Conservation (phyloP, 2,888 invertebrate genomes). For the Eremobia ochroleuca region DNA sequence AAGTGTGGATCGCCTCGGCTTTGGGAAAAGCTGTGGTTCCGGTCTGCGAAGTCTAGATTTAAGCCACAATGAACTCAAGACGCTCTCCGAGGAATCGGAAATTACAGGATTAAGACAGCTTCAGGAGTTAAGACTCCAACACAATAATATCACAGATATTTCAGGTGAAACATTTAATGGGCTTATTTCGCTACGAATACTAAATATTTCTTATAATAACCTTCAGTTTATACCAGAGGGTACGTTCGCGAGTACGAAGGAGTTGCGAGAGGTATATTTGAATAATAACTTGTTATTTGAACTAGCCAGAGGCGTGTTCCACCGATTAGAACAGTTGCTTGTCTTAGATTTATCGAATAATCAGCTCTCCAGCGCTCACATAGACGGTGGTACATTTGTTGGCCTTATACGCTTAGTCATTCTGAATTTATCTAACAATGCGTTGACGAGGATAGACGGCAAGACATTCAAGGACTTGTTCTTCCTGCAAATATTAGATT, state of each 20-base stretch:
- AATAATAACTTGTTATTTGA: constrained; percentile 96
- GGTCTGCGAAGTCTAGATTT: constrained; percentile 95
- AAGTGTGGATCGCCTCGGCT: constrained; percentile 94
- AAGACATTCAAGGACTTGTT: constrained; percentile 96
- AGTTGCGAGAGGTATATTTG: constrained; percentile 95
- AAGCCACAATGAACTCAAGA: constrained; percentile 94
- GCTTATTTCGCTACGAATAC: constrained; percentile 94
- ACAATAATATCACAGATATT: constrained; percentile 95
- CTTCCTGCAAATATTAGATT: constrained; percentile 96
- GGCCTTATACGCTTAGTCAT: constrained; percentile 96
- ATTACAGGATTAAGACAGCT: constrained; percentile 94
- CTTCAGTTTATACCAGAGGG: constrained; percentile 95
- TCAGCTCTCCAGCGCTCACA: constrained; percentile 95
- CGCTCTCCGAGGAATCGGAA: constrained; percentile 94
- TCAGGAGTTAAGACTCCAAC: constrained; percentile 94
- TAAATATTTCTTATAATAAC: constrained; percentile 97
- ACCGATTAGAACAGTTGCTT: constrained; percentile 95
- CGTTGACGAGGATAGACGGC: constrained; percentile 95
- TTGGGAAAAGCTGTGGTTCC: constrained; percentile 92
- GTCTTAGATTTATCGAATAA: constrained; percentile 97
- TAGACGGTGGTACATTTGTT: constrained; percentile 96
- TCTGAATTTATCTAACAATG: constrained; percentile 96
- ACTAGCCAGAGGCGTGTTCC: constrained; percentile 95
- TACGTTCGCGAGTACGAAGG: constrained; percentile 95
- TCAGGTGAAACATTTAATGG: constrained; percentile 95